Conservation (phyloP, 2,888 invertebrate species). For the Crioceris asparagi region DNA sequence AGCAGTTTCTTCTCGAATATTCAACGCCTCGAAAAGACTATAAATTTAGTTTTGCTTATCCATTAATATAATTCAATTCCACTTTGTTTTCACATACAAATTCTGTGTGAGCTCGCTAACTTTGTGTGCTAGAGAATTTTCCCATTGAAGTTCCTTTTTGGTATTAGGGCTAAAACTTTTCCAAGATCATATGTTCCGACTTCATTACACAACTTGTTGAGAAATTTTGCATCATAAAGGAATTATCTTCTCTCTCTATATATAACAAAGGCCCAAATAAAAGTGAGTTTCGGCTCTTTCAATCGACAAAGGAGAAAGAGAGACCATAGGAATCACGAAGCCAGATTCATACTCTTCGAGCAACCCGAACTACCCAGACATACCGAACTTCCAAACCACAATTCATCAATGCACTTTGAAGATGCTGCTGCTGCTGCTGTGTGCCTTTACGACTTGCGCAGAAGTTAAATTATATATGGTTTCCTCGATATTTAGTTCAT, state of each 20-base stretch:
- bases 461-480: too few species aligned
- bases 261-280: conserved; percentile 31
- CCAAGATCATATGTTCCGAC: conserved; percentile 17
- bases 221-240: conserved; percentile 29
- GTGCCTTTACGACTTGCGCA: too few species aligned
- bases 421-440: too few species aligned
- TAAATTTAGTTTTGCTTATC: too few species aligned
- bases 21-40: too few species aligned
- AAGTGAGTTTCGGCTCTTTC: conserved; percentile 24
- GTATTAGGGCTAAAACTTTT: conserved; percentile 1
- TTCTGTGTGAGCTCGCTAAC: too few species aligned
- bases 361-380: conserved; percentile 14
- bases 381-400: conserved; percentile 9
- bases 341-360: conserved; percentile 1
- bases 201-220: conserved; percentile 27
- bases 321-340: conserved; percentile 10
- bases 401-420: conserved; percentile 16
- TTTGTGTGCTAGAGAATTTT: too few species aligned
- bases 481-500: too few species aligned
- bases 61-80: too few species aligned
- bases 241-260: conserved; percentile 29
- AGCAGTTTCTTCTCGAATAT: too few species aligned
- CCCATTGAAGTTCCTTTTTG: too few species aligned
- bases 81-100: too few species aligned
- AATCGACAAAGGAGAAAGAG: conserved; percentile 5